Evolutionary conservation across 1,140 invertebrate genomes (phyloP), one percentile per base, ranked within the genome.

Genomic region (Drosophila sproati): DNA sequence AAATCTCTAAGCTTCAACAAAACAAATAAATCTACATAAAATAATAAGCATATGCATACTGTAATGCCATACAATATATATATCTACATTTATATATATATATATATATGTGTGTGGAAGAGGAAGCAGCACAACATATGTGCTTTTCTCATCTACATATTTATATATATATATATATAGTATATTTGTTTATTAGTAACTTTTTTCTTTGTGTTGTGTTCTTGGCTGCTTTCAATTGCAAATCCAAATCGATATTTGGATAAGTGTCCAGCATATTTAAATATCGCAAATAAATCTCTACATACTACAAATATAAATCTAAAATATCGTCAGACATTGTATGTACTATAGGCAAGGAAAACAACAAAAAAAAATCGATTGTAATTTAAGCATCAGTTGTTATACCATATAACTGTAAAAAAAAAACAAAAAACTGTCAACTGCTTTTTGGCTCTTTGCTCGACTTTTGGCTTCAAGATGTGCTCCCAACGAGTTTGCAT

Each of bases 401-500:
- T 57, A 34, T 4, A 5, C 34, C 48, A 57, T 57, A 67, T 67
- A 57, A 32, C 41, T 67, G 43, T 67, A 57, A 39, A 7, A 8
- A 7, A 39, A 39, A 10, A 7, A 39, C n/a, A 7, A 39, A 39
- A 39, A 39, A 47, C 39, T 57, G 20, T 39, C 6, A 71, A 43
- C 35, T 56, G 61, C 54, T 55, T 72, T 66, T 64, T 56, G 69
- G 66, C 67, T 70, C 39, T 52, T 63, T 55, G 68, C 50, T 71
- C 69, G 54, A 62, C 47, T 67, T 67, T 56, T 52, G 54, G 61
- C 69, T 72, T 66, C 52, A 72, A 72, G 52, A 57, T 72, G 69
- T 57, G 62, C 69, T 72, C 69, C 71, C 71, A 73, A 73, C 71
- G 64, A 73, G 71, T 73, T 73, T 73, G 71, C 64, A 73, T 73